A percentile compares a stretch with the other conserved stretches of the same genome.
These are phyloP conservation scores for Diadema setosum DNA, from an alignment of 35 echinoderm and acorn worm species.

Conservation along the genomic window DNA sequence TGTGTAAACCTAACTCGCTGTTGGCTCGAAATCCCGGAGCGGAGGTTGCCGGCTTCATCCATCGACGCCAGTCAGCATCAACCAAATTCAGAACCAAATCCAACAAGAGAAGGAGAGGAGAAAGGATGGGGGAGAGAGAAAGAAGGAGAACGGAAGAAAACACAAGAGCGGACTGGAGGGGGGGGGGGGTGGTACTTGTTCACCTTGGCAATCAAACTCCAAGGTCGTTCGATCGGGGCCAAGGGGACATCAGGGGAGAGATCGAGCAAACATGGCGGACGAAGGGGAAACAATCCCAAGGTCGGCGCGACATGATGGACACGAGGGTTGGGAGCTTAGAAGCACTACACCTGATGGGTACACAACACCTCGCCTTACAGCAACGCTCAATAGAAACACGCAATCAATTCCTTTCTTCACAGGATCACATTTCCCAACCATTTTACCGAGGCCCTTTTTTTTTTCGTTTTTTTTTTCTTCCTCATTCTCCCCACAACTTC, in stretches of 20 bases:
- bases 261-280: conserved; percentile 3
- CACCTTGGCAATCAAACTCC: conserved; percentile 24
- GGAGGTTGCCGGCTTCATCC: neutral
- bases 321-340: neutral
- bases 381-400: conserved; percentile 27
- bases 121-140: neutral
- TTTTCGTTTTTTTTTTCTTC: neutral
- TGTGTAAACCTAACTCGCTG: neutral
- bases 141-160: neutral
- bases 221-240: conserved; percentile 26
- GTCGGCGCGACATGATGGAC: conserved; percentile 16
- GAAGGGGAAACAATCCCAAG: conserved; percentile 5
- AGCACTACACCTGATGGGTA: neutral
- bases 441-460: neutral
- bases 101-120: neutral
- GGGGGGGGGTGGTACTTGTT: neutral
- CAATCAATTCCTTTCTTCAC: conserved; percentile 22
- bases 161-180: neutral
- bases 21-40: neutral
- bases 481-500: no score
- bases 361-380: conserved; percentile 11
- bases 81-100: no score
- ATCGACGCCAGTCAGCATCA: neutral
- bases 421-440: conserved; percentile 1
- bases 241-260: neutral